These are phyloP conservation scores for Umimayanthus kanabou DNA, from an alignment of 92 coral and sea anemone species.

Conservation along the genomic window DNA sequence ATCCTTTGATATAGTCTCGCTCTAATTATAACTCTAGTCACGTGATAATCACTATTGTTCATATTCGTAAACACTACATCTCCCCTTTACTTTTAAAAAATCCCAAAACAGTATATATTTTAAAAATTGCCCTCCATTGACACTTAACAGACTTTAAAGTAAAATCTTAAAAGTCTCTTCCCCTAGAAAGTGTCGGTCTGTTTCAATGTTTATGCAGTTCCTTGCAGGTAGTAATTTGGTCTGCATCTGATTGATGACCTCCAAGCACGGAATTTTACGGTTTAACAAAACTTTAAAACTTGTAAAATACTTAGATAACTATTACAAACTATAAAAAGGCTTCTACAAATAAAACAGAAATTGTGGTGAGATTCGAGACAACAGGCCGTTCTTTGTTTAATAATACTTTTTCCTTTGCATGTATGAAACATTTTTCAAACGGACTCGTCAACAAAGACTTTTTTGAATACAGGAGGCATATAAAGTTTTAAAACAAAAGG, in stretches of 20 bases:
- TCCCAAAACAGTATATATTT: not conserved
- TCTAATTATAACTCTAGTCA: constrained; percentile 2
- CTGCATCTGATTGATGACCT: not conserved
- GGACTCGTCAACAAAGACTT: not conserved
- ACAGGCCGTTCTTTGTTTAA: too few relatives aligned
- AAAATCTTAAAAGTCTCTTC: not conserved
- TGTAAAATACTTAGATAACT: too few relatives aligned
- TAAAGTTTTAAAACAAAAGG: too few relatives aligned
- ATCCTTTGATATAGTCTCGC: not conserved
- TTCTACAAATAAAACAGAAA: too few relatives aligned
- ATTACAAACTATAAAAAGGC: too few relatives aligned
- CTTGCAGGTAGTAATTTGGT: constrained; percentile 4
- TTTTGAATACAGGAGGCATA: not conserved
- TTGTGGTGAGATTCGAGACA: too few relatives aligned
- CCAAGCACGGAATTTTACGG: too few relatives aligned
- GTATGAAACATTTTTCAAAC: too few relatives aligned
- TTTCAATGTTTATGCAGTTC: not conserved
- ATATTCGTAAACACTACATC: not conserved
- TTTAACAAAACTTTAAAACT: too few relatives aligned
- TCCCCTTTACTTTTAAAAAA: not conserved
- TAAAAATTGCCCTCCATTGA: not conserved
- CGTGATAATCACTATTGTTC: not conserved
- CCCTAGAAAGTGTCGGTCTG: not conserved
- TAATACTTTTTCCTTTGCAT: too few relatives aligned
- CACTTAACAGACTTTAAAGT: not conserved